Evolutionary conservation across 2,113 vertebrate species (phyloP), one percentile per base, ranked within the genome.

Genomic region (Sylvia atricapilla): DNA sequence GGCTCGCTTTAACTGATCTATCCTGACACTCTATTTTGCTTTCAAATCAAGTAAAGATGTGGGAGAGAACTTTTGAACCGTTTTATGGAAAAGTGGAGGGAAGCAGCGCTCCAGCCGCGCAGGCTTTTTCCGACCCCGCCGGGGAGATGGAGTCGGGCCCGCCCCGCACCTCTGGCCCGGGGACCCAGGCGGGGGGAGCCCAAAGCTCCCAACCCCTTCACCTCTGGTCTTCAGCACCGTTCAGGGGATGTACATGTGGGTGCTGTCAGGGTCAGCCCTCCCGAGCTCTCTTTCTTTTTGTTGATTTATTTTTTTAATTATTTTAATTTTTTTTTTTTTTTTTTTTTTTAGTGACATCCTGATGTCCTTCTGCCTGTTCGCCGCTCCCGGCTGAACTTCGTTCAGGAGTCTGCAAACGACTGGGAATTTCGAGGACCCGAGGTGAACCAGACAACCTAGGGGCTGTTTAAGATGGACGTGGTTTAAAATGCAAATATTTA

Each of bases 21-120:
- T 75, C 69, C 60, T 87, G 96, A 97, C 92, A 87, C 86, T 69
- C 86, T 95, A 94, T 95, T 95, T 97, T 96, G 92, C 81, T 97
- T 95, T 95, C 91, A 96, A 96, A 96, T 96, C 91, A 96, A 95
- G 89, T 89, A 94, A 96, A 96, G 95, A 95, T 96, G 95, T 95
- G 89, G 67, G 69, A 87, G 50, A 89, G 91, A 96, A 97, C 95
- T 96, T 97, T 95, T 95, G 95, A 96, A 96, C 91, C 20, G 91
- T n/a, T 91, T 82, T 72, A 73, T 84, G 86, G 84, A 95, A 90
- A 96, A 94, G 94, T 41, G 53, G 69, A 93, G 56, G 62, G 87
- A 84, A 96, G 55, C 76, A 66, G 43, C 3, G 76, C 41, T 93
- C 86, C 92, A 88, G 70, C 28, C 17, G 41, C 8, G 1, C 69